These are phyloP conservation scores for Agelas oroides DNA, from an alignment of 37 sponge, comb jelly and placozoan species.

Conservation along the genomic window DNA sequence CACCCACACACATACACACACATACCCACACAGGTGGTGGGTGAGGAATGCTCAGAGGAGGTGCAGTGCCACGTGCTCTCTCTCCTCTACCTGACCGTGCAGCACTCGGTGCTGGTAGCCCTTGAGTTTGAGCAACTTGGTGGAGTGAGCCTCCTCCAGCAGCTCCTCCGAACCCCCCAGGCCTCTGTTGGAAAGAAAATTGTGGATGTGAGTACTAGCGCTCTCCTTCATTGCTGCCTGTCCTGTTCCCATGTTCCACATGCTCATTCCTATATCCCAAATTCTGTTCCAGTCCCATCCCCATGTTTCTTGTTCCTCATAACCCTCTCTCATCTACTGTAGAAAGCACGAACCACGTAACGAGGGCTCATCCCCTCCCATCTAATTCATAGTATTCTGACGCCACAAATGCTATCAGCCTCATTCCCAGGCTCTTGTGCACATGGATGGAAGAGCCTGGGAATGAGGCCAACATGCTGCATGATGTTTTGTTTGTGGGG, in stretches of 20 bases:
- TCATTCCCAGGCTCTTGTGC: too few species aligned
- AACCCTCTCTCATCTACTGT: too few species aligned
- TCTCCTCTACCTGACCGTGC: slow-evolving; percentile 42
- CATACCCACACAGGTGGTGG: slow-evolving; percentile 65
- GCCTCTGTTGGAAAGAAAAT: slow-evolving; percentile 48
- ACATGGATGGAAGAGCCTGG: too few species aligned
- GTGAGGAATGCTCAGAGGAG: slow-evolving; percentile 54
- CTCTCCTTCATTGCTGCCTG: too few species aligned
- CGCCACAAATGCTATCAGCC: too few species aligned
- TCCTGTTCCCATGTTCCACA: not conserved
- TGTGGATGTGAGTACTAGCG: slow-evolving; percentile 55
- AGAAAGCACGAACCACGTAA: too few species aligned
- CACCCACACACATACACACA: not conserved
- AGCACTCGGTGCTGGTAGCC: slow-evolving; percentile 44
- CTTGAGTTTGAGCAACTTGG: slow-evolving; percentile 65
- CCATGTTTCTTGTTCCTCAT: too few species aligned
- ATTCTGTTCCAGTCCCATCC: not conserved
- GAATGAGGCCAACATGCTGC: too few species aligned
- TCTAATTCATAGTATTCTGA: too few species aligned
- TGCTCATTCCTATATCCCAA: not conserved
- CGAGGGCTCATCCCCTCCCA: too few species aligned
- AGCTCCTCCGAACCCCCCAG: slow-evolving; percentile 58
- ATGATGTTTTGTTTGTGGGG: too few species aligned
- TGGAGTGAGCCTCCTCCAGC: slow-evolving; percentile 68
- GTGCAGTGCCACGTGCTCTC: slow-evolving; percentile 47